phyloP scores from a whole-genome alignment of 2,113 vertebrate genomes.

The Carettochelys insculpta region DNA sequence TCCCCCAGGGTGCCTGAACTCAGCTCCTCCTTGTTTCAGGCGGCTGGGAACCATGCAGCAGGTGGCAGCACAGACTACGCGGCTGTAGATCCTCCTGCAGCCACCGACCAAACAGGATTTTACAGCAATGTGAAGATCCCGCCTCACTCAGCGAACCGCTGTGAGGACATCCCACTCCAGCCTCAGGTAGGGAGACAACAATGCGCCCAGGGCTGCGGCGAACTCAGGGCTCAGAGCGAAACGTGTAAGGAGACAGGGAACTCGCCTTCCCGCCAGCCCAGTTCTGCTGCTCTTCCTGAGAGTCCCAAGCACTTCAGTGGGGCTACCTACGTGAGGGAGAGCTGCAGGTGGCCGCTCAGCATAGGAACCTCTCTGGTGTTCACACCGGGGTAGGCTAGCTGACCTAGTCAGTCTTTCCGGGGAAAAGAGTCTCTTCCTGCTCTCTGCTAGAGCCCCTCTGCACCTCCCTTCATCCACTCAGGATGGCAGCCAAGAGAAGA shows the following conservation, averaged over 20 bases:
- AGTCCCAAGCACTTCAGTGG: not conserved
- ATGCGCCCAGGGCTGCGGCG: not conserved
- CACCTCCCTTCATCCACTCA: not conserved
- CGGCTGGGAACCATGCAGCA: rapidly evolving
- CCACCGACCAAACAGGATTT: not conserved
- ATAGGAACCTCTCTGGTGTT: not conserved
- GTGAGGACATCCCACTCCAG: not conserved
- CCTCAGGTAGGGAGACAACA: not conserved
- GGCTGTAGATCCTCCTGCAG: rapidly evolving
- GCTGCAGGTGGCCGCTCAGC: not conserved
- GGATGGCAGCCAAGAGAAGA: not conserved
- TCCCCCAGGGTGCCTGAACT: not conserved
- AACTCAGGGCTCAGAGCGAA: not conserved
- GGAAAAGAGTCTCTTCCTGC: not conserved
- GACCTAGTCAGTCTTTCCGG: not conserved
- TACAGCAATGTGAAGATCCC: not conserved
- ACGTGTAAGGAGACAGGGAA: not conserved
- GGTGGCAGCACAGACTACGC: not conserved
- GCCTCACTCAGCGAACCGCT: rapidly evolving
- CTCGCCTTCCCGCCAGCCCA: not conserved
- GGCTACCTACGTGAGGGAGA: not conserved
- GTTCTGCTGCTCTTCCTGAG: not conserved
- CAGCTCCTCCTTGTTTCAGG: rapidly evolving
- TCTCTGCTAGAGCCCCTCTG: not conserved
- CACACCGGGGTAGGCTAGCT: not conserved